Evolutionary conservation across 2,113 vertebrate genomes (phyloP).

Genomic region (Pteruthius melanotis): DNA sequence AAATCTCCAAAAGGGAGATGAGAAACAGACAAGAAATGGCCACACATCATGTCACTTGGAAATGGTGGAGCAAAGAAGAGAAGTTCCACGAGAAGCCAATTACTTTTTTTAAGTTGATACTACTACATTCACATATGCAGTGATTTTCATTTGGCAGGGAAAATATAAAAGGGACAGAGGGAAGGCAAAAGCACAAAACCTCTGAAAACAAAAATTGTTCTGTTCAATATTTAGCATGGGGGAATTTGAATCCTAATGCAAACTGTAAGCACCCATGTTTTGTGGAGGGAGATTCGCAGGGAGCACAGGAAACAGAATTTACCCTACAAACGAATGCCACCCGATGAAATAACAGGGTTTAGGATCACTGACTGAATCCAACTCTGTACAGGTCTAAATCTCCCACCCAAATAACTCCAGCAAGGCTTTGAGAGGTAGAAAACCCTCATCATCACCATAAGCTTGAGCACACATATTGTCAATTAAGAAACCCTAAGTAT

Average conservation of each 20-base stretch:
- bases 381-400: neutral
- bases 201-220: neutral
- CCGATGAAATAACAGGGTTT: neutral
- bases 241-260: neutral
- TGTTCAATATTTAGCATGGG: neutral
- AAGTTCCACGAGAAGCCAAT: neutral
- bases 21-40: constrained; percentile 7
- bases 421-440: neutral
- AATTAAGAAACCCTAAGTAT: neutral
- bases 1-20: constrained; percentile 5
- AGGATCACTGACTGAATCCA: neutral
- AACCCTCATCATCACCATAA: neutral
- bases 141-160: neutral
- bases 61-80: neutral
- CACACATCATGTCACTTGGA: neutral
- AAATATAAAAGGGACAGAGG: neutral
- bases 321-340: neutral
- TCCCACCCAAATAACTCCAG: neutral
- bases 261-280: neutral
- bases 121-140: neutral
- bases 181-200: neutral
- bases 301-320: neutral
- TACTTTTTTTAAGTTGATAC: neutral
- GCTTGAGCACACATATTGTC: rapidly evolving
- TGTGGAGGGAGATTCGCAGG: neutral